These are phyloP conservation scores for Lydus trimaculatus DNA, from an alignment of 2,888 invertebrate genomes.

Conservation along the genomic window DNA sequence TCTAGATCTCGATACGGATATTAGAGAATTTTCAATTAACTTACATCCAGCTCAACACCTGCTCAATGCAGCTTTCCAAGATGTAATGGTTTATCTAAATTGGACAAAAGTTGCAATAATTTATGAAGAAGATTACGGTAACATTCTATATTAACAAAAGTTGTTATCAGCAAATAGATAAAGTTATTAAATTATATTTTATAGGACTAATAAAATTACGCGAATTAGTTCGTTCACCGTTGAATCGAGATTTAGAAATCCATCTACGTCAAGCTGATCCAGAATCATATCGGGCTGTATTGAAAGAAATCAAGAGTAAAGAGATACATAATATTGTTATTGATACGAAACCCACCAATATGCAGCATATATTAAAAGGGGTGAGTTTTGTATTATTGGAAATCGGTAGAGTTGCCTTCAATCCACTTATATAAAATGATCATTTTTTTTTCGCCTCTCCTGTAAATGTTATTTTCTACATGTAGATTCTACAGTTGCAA, in stretches of 20 bases:
- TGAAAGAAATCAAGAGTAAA: slow-evolving; percentile 77
- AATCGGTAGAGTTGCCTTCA: neutral
- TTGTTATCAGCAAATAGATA: neutral
- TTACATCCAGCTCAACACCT: slow-evolving; percentile 77
- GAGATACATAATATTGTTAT: slow-evolving; percentile 80
- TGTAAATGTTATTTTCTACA: neutral
- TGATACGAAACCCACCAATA: slow-evolving; percentile 76
- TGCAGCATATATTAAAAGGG: slow-evolving; percentile 76
- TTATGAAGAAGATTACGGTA: slow-evolving; percentile 80
- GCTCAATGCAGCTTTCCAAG: slow-evolving; percentile 76
- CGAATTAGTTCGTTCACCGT: slow-evolving; percentile 72
- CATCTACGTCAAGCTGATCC: slow-evolving; percentile 73
- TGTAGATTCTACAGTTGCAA: slow-evolving; percentile 77
- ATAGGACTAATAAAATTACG: slow-evolving; percentile 76
- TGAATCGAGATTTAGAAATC: slow-evolving; percentile 70
- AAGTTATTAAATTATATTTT: slow-evolving; percentile 21
- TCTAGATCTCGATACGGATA: slow-evolving; percentile 66
- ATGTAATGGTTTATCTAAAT: slow-evolving; percentile 78
- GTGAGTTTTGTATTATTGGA: slow-evolving; percentile 62
- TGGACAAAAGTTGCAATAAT: slow-evolving; percentile 84
- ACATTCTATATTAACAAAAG: slow-evolving; percentile 35
- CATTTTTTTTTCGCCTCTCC: neutral
- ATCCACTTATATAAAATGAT: neutral
- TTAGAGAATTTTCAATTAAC: slow-evolving; percentile 78
- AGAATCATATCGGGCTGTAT: slow-evolving; percentile 70